Evolutionary conservation across 2,113 vertebrate genomes (phyloP), one percentile per base, ranked within the genome.

Genomic region (Hyperopisus bebe): DNA sequence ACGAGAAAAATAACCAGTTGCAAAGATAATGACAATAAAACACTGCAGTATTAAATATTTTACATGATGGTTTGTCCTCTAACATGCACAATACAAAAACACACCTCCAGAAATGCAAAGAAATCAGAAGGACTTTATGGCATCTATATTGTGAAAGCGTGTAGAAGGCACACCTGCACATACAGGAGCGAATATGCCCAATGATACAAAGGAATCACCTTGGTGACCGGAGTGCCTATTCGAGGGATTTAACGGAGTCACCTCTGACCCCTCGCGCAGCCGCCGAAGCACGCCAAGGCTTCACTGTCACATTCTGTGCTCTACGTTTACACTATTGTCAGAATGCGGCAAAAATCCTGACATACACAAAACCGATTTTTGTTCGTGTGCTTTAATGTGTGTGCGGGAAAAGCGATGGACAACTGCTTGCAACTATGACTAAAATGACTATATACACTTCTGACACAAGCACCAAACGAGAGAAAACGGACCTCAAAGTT

Each of bases 191-290:
- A 47, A 66, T 44, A 27, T 46, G 24, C 9, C 35, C 5, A 39
- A 21, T 11, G 13, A 87, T 10, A 82, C 70, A 80, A 90, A 88
- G 74, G 48, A 48, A 88, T 90, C 89, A 55, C 86, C 89, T 82
- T 90, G 89, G 89, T 47, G 86, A 90, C 89, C 83, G 62, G 39
- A 46, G 24, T 80, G 53, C 53, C 39, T 55, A 53, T 39, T 80
- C 13, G 11, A 21, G 74, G 74, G 80, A 88, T 31, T 17, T 66
- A 31, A 74, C 48, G 50, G 66, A 21, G 21, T 88, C 27, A 88
- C 66, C 89, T 88, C 50, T 90, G 89, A 88, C 89, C 89, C 35
- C 39, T 42, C 5, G 39, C 39, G 70, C 39, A 89, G 35, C 88
- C 88, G 44, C 39, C 31, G 48, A 83, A 58, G 48, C 50, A 84